These are phyloP conservation scores for Stomatorhinus ivindoensis DNA, from an alignment of 2,113 vertebrate genomes.

Conservation along the genomic window DNA sequence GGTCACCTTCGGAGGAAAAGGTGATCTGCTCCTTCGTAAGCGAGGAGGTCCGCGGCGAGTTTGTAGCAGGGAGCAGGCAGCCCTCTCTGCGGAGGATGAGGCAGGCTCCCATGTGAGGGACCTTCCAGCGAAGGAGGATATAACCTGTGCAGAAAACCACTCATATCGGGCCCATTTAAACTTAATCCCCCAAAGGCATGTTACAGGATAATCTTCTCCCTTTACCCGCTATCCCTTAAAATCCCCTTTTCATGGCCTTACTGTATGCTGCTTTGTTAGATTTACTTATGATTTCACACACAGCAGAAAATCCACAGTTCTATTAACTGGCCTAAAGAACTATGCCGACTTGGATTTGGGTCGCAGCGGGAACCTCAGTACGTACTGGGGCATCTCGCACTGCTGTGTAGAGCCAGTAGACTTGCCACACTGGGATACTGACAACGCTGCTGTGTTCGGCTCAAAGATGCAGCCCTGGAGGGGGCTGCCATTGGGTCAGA, in stretches of 20 bases:
- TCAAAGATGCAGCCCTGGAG: not conserved
- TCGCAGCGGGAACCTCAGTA: not conserved
- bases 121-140: not conserved
- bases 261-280: constrained; percentile 27
- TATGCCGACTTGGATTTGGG: not conserved
- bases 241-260: constrained; percentile 24
- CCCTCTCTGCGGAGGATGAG: not conserved
- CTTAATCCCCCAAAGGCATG: constrained; percentile 35
- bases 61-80: not conserved
- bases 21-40: not conserved
- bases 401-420: not conserved
- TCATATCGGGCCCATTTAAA: constrained; percentile 31
- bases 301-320: constrained; percentile 25
- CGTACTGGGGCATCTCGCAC: not conserved
- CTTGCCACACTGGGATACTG: not conserved
- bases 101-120: not conserved
- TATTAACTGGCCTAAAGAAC: constrained; percentile 30
- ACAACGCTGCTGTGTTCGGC: not conserved
- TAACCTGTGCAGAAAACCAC: constrained; percentile 9
- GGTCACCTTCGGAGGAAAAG: not conserved
- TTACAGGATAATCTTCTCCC: constrained; percentile 38
- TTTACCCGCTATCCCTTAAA: constrained; percentile 13
- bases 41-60: not conserved
- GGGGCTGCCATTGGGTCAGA: not conserved
- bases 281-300: constrained; percentile 25